Evolutionary conservation across 2,113 vertebrate genomes (phyloP).

Genomic region (Pyxicephalus adspersus): DNA sequence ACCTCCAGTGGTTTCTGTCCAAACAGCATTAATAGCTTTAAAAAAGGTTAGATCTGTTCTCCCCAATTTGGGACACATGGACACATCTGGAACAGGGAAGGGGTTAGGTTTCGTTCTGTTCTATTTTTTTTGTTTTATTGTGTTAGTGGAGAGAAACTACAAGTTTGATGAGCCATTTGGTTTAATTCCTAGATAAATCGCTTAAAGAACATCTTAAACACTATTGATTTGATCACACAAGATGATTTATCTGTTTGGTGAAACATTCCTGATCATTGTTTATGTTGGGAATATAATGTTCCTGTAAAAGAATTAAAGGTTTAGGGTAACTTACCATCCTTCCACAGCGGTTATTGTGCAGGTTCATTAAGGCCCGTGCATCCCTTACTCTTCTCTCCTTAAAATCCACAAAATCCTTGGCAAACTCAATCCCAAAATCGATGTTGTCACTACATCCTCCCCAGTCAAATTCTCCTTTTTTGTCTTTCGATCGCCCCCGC

Average conservation of each 20-base stretch:
- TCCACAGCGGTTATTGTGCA: slow-evolving; percentile 97
- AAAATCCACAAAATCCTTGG: slow-evolving; percentile 94
- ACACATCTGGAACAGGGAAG: slow-evolving; percentile 43
- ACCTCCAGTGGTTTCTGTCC: slow-evolving; percentile 32
- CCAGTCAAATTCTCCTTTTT: slow-evolving; percentile 93
- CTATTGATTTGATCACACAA: background rate
- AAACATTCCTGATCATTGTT: background rate
- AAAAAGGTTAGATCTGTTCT: slow-evolving; percentile 22
- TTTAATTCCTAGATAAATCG: background rate
- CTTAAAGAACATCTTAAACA: background rate
- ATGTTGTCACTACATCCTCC: slow-evolving; percentile 98
- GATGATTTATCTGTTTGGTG: background rate
- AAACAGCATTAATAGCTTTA: slow-evolving; percentile 32
- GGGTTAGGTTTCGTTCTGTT: background rate
- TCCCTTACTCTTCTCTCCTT: slow-evolving; percentile 94
- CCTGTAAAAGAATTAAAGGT: background rate
- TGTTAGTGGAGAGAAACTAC: background rate
- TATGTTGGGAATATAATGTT: background rate
- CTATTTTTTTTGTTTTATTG: background rate
- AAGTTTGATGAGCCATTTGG: slow-evolving; percentile 17
- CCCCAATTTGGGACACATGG: slow-evolving; percentile 11
- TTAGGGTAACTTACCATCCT: slow-evolving; percentile 82
- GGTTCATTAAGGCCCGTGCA: slow-evolving; percentile 95
- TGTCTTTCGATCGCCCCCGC: slow-evolving; percentile 82
- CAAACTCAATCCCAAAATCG: slow-evolving; percentile 93